Evolutionary conservation across 2,888 invertebrate species (phyloP).

Genomic region (Trachelus troglodyta): DNA sequence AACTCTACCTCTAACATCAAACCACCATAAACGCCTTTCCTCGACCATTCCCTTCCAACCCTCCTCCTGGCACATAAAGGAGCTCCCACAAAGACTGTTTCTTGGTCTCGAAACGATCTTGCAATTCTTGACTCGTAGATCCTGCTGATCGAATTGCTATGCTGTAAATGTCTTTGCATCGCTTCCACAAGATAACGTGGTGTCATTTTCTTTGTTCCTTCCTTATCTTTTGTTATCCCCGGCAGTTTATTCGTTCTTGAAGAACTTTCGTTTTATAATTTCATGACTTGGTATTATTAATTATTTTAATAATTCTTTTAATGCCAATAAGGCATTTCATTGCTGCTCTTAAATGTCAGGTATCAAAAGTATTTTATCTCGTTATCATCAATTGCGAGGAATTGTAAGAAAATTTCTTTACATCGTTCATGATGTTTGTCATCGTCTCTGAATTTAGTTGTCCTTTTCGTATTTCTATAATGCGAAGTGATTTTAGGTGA

Average conservation of each 20-base stretch:
- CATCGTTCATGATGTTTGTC: not conserved
- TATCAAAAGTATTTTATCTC: not conserved
- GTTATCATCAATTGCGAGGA: not conserved
- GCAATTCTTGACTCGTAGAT: not conserved
- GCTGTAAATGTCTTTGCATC: not conserved
- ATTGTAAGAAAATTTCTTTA: not conserved
- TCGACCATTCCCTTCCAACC: slow-evolving; percentile 3
- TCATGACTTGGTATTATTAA: not conserved
- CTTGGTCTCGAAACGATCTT: not conserved
- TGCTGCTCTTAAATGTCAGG: not conserved
- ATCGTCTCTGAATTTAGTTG: not conserved
- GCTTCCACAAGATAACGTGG: not conserved
- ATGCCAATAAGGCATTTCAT: not conserved
- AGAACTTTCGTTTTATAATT: not conserved
- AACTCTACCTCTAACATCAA: slow-evolving; percentile 31
- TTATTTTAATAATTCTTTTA: not conserved
- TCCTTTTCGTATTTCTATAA: not conserved
- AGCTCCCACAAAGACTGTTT: not conserved
- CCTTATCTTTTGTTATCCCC: not conserved
- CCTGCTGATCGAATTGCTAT: not conserved
- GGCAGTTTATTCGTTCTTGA: not conserved
- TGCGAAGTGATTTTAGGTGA: not conserved
- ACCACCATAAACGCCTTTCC: slow-evolving; percentile 45
- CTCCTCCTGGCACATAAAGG: not conserved
- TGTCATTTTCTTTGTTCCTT: not conserved